Evolutionary conservation across 2,797 vertebrate genomes (phyloP), one percentile per base, ranked within the genome.

Genomic region (Sebastes minor): DNA sequence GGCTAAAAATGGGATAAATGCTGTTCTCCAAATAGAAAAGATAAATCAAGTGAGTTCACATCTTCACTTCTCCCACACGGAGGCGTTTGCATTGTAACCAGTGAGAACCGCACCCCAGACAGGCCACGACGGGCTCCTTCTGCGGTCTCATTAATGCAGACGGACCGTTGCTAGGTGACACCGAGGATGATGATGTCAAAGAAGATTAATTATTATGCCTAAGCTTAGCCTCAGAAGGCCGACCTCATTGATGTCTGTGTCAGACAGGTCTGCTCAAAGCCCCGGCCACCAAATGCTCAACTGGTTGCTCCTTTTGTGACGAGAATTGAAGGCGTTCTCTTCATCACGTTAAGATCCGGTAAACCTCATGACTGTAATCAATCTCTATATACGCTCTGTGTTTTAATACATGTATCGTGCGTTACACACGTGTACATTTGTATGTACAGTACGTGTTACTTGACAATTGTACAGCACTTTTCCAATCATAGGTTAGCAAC

Each of bases 111-210:
- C 23, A 28, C 71, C 73, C 11, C 52, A 80, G 70, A 75, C 80
- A 22, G 73, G 59, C 67, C 46, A 4, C 35, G 78, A 81, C 73
- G 82, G 82, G 49, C 65, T 55, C 79, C 60, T 67, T 38, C 76
- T 86, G 72, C 70, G 33, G 55, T 59, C 66, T 76, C 4, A 35
- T 86, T 86, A 86, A 89, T 82, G 80, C 80, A 80, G 76, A 80
- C 79, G 46, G 82, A 80, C 49, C 66, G 90, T 93, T 93, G 92
- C 91, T 93, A 92, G 88, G 93, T 92, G 90, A 92, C 90, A 65
- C 63, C n/a, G 81, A 88, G 71, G 82, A 88, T 92, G 88, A 91
- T 76, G 87, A 90, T 92, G 89, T 91, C 91, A 88, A 87, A 87
- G 78, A 84, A 83, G 89, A 93, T 91, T 85, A 91, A 93, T 94